Percentiles rank a stretch among this genome's conserved stretches.
Evolutionary conservation across 1,140 invertebrate genomes (phyloP).

Genomic region (Caenorhabditis tropicalis): DNA sequence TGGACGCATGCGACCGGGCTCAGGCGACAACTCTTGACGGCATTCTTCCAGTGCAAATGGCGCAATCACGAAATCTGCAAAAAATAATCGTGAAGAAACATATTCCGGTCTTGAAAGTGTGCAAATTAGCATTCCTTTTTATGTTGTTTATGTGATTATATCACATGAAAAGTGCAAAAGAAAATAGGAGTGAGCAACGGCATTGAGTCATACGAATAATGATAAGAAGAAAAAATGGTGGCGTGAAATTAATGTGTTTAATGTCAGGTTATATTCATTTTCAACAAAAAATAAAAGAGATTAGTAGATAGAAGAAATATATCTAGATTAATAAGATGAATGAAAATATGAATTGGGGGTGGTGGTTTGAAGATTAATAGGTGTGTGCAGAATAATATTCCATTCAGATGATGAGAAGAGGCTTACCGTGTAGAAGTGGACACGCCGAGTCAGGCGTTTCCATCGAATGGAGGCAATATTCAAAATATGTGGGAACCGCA

Average conservation of each 20-base stretch:
- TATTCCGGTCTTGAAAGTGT: not conserved
- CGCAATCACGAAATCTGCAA: conserved; percentile 38
- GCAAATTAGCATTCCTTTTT: not conserved
- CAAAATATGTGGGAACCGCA: conserved; percentile 16
- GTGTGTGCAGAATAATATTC: not conserved
- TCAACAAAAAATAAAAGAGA: too few relatives aligned
- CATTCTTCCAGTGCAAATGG: conserved; percentile 41
- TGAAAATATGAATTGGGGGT: too few relatives aligned
- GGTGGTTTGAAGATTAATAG: too few relatives aligned
- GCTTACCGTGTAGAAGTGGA: not conserved
- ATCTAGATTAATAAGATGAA: too few relatives aligned
- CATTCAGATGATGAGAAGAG: too few relatives aligned
- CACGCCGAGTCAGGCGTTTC: conserved; percentile 12
- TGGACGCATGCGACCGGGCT: conserved; percentile 18
- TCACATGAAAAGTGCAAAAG: not conserved
- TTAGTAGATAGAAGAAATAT: too few relatives aligned
- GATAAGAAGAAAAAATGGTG: not conserved
- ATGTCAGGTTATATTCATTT: too few relatives aligned
- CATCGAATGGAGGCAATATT: not conserved
- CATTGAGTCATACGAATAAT: not conserved
- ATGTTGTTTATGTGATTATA: not conserved
- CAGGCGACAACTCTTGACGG: conserved; percentile 17
- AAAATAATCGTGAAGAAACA: not conserved
- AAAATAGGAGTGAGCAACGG: not conserved
- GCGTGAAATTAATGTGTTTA: too few relatives aligned